A percentile compares a stretch with the other conserved stretches of the same genome.
These are phyloP conservation scores for Leptarthrus brevirostris DNA, from an alignment of 2,888 invertebrate genomes.

Conservation along the genomic window DNA sequence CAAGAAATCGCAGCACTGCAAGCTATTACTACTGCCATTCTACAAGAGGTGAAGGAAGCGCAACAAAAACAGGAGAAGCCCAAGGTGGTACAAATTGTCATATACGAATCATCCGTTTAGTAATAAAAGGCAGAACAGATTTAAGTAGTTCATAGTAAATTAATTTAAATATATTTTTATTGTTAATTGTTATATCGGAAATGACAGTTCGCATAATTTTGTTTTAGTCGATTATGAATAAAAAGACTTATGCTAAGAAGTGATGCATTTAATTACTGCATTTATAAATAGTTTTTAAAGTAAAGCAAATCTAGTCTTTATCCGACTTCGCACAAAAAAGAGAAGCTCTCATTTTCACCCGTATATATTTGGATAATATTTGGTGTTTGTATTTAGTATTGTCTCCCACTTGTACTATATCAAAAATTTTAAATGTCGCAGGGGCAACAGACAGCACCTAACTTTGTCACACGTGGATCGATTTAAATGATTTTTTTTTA, in stretches of 20 bases:
- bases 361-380: too few species aligned
- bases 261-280: not conserved
- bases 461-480: too few species aligned
- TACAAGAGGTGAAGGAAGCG: constrained; percentile 76
- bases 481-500: too few species aligned
- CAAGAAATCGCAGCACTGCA: constrained; percentile 76
- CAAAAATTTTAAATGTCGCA: too few species aligned
- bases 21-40: constrained; percentile 71
- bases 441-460: too few species aligned
- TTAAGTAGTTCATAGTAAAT: not conserved
- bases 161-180: constrained; percentile 6
- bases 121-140: not conserved
- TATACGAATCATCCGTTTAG: constrained; percentile 89
- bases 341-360: too few species aligned
- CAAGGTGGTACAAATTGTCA: constrained; percentile 82
- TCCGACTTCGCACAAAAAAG: too few species aligned
- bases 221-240: not conserved
- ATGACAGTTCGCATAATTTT: not conserved
- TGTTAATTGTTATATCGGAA: not conserved
- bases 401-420: too few species aligned
- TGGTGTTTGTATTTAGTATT: too few species aligned
- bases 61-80: constrained; percentile 65
- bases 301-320: too few species aligned
- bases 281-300: too few species aligned
- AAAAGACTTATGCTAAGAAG: constrained; percentile 23